phyloP scores from a whole-genome alignment of 1,140 invertebrate species.

The Saccostrea cuccullata region DNA sequence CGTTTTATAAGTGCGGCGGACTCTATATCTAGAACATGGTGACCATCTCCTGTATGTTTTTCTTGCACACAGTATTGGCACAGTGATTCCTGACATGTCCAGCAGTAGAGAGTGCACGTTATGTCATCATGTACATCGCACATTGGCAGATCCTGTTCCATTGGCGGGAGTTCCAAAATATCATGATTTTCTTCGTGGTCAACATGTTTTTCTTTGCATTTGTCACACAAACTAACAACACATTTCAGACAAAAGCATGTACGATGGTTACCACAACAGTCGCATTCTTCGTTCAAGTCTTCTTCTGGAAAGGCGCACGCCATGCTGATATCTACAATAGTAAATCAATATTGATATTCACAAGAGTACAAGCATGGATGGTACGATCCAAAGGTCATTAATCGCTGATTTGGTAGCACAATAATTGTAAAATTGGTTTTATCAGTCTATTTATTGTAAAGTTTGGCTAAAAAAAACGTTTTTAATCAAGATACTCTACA shows the following conservation, averaged over 20 bases:
- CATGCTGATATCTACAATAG: not conserved
- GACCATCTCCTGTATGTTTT: not conserved
- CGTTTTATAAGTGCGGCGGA: not conserved
- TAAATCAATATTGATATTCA: not conserved
- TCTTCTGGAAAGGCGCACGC: not conserved
- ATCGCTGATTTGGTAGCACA: too few species aligned
- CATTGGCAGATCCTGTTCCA: not conserved
- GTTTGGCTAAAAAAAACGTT: too few species aligned
- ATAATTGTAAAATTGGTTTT: too few species aligned
- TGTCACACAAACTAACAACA: constrained; percentile 1
- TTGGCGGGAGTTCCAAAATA: not conserved
- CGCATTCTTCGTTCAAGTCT: not conserved
- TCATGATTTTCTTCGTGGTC: not conserved
- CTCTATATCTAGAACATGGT: not conserved
- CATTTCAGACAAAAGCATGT: not conserved
- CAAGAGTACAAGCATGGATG: too few species aligned
- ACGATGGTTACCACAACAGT: not conserved
- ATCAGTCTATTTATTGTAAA: too few species aligned
- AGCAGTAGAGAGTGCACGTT: not conserved
- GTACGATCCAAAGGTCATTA: too few species aligned
- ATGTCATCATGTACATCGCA: not conserved
- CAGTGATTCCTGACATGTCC: not conserved
- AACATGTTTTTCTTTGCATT: not conserved
- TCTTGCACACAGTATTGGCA: not conserved
- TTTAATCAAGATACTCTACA: too few species aligned